These are phyloP conservation scores for Lissonota sp. DNA, from an alignment of 2,888 invertebrate genomes.

Conservation along the genomic window DNA sequence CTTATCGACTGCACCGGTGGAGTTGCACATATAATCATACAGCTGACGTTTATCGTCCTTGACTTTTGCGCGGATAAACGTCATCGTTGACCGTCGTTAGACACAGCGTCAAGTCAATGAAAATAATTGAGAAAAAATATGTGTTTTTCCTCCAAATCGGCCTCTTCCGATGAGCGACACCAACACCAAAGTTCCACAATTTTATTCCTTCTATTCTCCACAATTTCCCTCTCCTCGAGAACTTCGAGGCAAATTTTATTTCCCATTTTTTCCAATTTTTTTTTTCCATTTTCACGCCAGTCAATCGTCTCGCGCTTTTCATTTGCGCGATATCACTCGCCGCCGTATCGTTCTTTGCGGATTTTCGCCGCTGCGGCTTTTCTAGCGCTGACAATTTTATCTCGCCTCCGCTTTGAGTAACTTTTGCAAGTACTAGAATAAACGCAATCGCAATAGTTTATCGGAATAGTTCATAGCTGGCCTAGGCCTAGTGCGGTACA, in stretches of 20 bases:
- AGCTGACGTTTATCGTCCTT: constrained; percentile 1
- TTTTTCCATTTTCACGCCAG: too few species aligned
- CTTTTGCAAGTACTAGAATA: constrained; percentile 63
- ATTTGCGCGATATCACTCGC: too few species aligned
- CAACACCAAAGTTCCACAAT: too few species aligned
- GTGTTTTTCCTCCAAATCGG: neutral
- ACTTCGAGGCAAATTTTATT: too few species aligned
- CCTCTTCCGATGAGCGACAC: neutral
- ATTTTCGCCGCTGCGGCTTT: constrained; percentile 26
- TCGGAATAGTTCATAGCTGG: constrained; percentile 69
- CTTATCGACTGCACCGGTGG: neutral
- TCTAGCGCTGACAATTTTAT: constrained; percentile 60
- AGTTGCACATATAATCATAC: neutral
- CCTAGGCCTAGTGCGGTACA: constrained; percentile 71
- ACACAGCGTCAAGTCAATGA: neutral
- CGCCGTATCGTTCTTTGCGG: too few species aligned
- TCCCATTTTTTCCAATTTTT: too few species aligned
- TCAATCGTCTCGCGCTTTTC: neutral
- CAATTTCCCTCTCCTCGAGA: too few species aligned
- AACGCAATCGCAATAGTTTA: constrained; percentile 68
- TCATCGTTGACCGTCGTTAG: neutral
- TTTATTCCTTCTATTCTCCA: too few species aligned
- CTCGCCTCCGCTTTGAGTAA: constrained; percentile 63
- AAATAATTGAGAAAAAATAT: neutral
- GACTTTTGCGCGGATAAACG: neutral